A percentile compares a stretch with the other conserved stretches of the same genome.
phyloP scores from a whole-genome alignment of 2,888 invertebrate genomes.

The Ormyrus labotus region DNA sequence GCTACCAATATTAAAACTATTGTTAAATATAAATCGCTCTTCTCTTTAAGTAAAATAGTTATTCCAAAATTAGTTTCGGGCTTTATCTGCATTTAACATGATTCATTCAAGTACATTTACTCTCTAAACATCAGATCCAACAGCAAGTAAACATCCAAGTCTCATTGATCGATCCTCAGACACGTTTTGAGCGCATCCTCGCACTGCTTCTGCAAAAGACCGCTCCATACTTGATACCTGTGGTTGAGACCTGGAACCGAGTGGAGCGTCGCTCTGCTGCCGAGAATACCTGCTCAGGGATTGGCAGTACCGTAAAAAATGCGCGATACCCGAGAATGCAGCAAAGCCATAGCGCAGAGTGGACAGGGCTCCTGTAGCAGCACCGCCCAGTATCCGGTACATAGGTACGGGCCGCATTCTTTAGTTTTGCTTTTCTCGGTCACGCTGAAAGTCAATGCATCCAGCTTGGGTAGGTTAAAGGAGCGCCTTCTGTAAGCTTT shows the following conservation, averaged over 20 bases:
- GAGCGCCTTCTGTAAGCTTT: no score
- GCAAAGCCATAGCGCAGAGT: conserved; percentile 96
- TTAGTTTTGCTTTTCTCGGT: no score
- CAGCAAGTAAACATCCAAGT: background rate
- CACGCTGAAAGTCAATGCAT: no score
- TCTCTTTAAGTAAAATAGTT: no score
- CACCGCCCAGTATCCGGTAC: conserved; percentile 92
- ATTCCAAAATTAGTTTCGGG: no score
- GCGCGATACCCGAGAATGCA: conserved; percentile 89
- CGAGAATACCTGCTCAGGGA: conserved; percentile 82
- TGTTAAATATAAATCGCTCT: no score
- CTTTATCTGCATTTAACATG: no score
- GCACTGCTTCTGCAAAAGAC: conserved; percentile 77
- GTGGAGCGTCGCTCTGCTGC: conserved; percentile 86
- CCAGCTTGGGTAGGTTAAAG: no score
- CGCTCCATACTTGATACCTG: conserved; percentile 90
- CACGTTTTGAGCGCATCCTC: conserved; percentile 53
- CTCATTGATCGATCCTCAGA: conserved; percentile 1
- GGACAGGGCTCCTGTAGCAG: conserved; percentile 91
- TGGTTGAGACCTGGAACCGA: conserved; percentile 89
- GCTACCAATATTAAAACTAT: no score
- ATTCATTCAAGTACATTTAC: no score
- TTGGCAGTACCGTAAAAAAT: conserved; percentile 85
- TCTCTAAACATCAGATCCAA: no score
- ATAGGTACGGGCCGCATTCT: conserved; percentile 84